Percentiles rank a stretch among this genome's conserved stretches.
Conservation (phyloP, 2,113 vertebrate species). For the Brevimyrus niger region DNA sequence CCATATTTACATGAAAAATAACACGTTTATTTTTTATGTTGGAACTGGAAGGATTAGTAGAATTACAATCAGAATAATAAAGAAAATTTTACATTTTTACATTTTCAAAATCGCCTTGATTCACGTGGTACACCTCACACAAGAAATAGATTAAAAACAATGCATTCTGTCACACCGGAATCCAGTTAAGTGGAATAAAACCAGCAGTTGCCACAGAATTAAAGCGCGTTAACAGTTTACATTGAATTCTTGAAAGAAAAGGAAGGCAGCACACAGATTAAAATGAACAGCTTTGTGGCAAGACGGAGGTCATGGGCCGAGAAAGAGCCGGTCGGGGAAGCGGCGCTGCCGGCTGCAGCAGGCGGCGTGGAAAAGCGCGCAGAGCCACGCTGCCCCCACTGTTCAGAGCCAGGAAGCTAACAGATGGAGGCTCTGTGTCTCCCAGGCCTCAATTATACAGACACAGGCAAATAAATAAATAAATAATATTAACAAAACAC, state of each 20-base stretch:
- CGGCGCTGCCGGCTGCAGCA: neutral
- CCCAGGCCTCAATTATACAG: constrained; percentile 26
- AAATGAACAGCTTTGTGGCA: neutral
- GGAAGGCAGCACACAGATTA: neutral
- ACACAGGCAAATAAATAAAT: constrained; percentile 24
- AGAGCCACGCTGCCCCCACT: neutral
- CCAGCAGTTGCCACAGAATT: neutral
- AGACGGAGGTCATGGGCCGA: neutral
- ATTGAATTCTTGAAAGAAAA: neutral
- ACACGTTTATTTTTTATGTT: neutral
- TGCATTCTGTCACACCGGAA: neutral
- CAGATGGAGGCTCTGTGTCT: constrained; percentile 22
- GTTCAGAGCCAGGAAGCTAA: constrained; percentile 11
- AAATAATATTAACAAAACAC: constrained; percentile 26
- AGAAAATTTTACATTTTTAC: neutral
- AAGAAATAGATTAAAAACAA: neutral
- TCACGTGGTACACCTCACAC: neutral
- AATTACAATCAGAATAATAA: neutral
- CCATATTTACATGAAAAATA: neutral
- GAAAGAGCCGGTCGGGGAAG: neutral
- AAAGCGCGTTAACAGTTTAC: neutral
- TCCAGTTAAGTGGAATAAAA: neutral
- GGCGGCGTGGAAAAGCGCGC: neutral
- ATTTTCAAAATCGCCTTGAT: neutral
- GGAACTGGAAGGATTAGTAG: neutral